Evolutionary conservation across 2,113 vertebrate genomes (phyloP).

Genomic region (Chloroceryle aenea): DNA sequence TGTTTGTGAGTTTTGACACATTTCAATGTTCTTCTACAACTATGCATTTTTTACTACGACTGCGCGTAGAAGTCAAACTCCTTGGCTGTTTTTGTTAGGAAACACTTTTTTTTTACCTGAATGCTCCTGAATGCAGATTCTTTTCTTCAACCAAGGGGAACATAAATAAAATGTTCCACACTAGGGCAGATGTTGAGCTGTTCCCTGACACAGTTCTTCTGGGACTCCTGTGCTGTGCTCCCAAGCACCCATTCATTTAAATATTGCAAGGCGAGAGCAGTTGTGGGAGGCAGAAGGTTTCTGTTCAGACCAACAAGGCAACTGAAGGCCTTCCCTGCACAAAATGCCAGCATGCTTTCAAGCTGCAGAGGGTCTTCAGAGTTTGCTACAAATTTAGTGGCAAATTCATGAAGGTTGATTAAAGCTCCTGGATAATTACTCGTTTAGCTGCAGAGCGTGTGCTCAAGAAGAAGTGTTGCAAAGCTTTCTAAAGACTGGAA

Average conservation of each 20-base stretch:
- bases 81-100: background rate
- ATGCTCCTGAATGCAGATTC: background rate
- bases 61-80: background rate
- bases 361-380: background rate
- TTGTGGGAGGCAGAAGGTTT: conserved; percentile 13
- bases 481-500: conserved; percentile 20
- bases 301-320: background rate
- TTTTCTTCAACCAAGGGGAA: background rate
- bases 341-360: background rate
- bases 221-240: background rate
- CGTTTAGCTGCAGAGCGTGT: conserved; percentile 41
- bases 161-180: background rate
- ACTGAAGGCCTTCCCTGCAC: background rate
- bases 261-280: background rate
- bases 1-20: background rate
- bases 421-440: background rate
- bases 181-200: background rate
- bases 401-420: conserved; percentile 17
- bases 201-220: background rate
- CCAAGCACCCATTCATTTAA: background rate
- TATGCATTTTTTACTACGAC: background rate
- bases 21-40: background rate
- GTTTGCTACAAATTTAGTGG: background rate
- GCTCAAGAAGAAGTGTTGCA: background rate
- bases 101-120: background rate